phyloP scores from a whole-genome alignment of 2,888 invertebrate species.

The Griposia aprilina region DNA sequence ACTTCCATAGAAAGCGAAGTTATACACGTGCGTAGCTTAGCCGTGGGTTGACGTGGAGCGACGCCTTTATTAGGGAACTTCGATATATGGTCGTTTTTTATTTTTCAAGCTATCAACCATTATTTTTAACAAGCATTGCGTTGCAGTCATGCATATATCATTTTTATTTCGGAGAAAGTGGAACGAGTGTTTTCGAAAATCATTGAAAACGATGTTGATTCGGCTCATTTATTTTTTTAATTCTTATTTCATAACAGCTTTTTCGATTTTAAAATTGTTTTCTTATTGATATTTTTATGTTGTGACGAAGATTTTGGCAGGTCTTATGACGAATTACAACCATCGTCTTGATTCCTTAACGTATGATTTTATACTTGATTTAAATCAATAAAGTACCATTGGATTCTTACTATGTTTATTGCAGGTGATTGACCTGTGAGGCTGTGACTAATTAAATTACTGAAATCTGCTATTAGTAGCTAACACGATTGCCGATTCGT shows the following conservation, averaged over 20 bases:
- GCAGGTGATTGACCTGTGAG: slow-evolving; percentile 2
- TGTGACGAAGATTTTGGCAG: background rate
- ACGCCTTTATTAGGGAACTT: background rate
- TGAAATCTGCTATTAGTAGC: background rate
- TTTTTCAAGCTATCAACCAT: slow-evolving; percentile 18
- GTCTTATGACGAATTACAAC: slow-evolving; percentile 14
- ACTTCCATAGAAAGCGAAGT: background rate
- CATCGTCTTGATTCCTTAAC: slow-evolving; percentile 9
- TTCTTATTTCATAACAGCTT: slow-evolving; percentile 13
- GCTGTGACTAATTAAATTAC: slow-evolving; percentile 4
- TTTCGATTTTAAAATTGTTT: background rate
- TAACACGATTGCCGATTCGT: slow-evolving; percentile 1
- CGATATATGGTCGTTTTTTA: background rate
- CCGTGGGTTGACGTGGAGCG: background rate
- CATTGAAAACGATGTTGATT: slow-evolving; percentile 44
- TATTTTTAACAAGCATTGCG: slow-evolving; percentile 38
- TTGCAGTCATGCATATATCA: slow-evolving; percentile 58
- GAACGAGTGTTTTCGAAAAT: slow-evolving; percentile 60
- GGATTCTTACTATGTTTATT: background rate
- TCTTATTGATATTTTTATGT: background rate
- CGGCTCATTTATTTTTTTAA: slow-evolving; percentile 30
- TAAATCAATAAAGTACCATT: slow-evolving; percentile 2
- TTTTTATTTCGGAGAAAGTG: slow-evolving; percentile 63
- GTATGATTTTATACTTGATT: background rate
- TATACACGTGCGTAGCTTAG: background rate